Percentiles rank a stretch among this genome's conserved stretches.
Evolutionary conservation across 2,113 vertebrate genomes (phyloP).

Genomic region (Delphinus delphis): DNA sequence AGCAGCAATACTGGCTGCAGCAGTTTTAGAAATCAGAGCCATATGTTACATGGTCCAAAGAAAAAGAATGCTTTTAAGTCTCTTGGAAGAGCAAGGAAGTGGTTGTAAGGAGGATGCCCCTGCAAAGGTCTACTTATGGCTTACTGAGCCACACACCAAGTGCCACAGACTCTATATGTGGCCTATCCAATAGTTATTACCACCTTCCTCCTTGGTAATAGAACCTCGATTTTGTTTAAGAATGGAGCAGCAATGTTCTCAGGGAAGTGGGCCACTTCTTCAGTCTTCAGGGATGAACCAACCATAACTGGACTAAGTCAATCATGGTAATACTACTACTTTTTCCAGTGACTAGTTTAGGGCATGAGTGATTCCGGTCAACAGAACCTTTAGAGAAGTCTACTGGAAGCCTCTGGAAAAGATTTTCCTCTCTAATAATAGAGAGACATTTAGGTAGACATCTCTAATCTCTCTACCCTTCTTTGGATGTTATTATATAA

Average conservation of each 20-base stretch:
- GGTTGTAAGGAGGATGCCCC: neutral
- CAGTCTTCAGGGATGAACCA: neutral
- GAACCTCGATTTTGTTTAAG: neutral
- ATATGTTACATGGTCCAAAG: neutral
- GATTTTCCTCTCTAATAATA: neutral
- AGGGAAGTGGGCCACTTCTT: neutral
- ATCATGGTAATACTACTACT: neutral
- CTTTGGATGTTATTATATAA: neutral
- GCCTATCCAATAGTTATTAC: too few relatives aligned
- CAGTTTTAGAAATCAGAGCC: constrained; percentile 2
- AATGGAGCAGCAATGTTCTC: neutral
- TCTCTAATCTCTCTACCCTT: neutral
- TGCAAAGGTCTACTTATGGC: neutral
- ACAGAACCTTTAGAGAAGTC: neutral
- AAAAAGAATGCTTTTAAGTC: neutral
- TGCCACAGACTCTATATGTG: rapidly evolving
- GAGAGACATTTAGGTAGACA: neutral
- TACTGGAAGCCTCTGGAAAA: neutral
- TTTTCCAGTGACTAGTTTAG: neutral
- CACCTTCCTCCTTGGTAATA: neutral
- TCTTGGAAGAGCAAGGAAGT: neutral
- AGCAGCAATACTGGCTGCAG: neutral
- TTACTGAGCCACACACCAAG: neutral
- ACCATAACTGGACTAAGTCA: neutral
- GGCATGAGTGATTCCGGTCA: neutral